phyloP scores from a whole-genome alignment of 1,140 invertebrate species.

The Diabrotica virgifera region DNA sequence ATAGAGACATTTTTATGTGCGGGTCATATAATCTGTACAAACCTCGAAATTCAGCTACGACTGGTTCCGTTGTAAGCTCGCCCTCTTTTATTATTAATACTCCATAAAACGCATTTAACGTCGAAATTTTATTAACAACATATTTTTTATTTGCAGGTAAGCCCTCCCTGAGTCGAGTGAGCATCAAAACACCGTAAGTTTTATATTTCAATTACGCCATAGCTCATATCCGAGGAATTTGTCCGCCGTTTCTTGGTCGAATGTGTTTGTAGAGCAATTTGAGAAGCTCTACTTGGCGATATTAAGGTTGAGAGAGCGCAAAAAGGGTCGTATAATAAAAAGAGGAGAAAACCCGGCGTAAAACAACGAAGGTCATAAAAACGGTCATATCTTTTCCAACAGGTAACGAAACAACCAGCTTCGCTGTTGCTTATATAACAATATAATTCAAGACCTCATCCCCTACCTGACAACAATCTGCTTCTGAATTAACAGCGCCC shows the following conservation, averaged over 20 bases:
- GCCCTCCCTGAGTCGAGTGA: slow-evolving; percentile 11
- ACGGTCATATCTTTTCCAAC: slow-evolving; percentile 20
- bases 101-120: slow-evolving; percentile 13
- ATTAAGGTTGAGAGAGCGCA: slow-evolving; percentile 18
- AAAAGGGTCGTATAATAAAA: slow-evolving; percentile 14
- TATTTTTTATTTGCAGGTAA: slow-evolving; percentile 18
- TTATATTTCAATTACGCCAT: slow-evolving; percentile 22
- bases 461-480: neutral
- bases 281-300: slow-evolving; percentile 19
- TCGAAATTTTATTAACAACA: slow-evolving; percentile 16
- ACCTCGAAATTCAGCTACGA: slow-evolving; percentile 7
- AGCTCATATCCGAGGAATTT: slow-evolving; percentile 16
- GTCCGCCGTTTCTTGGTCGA: slow-evolving; percentile 13
- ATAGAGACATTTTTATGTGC: neutral
- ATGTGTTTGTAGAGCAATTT: slow-evolving; percentile 20
- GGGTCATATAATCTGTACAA: slow-evolving; percentile 8
- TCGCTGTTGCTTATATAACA: slow-evolving; percentile 8
- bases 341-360: slow-evolving; percentile 12
- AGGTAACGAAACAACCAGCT: slow-evolving; percentile 18
- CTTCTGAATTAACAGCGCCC: neutral
- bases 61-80: slow-evolving; percentile 2
- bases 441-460: slow-evolving; percentile 11
- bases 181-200: slow-evolving; percentile 19
- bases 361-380: slow-evolving; percentile 20
- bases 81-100: slow-evolving; percentile 18